Conservation (phyloP, 2,797 vertebrate species). For the Esox masquinongy region DNA sequence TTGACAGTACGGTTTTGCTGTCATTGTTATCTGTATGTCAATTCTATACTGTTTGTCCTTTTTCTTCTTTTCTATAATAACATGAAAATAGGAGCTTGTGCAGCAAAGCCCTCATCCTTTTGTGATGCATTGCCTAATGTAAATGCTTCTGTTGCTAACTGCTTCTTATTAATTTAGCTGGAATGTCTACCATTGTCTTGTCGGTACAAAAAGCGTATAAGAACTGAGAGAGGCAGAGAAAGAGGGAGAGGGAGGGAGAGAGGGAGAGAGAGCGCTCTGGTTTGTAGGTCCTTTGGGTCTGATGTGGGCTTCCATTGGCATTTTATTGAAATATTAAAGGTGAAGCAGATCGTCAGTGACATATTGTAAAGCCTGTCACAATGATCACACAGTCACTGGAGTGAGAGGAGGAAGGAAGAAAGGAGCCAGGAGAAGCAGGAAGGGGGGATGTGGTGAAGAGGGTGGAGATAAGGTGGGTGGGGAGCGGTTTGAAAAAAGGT, state of each 20-base stretch:
- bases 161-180: conserved; percentile 47
- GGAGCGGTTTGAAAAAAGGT: conserved; percentile 40
- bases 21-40: background rate
- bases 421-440: conserved; percentile 49
- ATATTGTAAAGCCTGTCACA: conserved; percentile 77
- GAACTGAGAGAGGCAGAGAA: conserved; percentile 6
- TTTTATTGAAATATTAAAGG: conserved; percentile 86
- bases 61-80: background rate
- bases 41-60: background rate
- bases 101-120: background rate
- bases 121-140: background rate
- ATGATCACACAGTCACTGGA: conserved; percentile 75
- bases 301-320: conserved; percentile 70
- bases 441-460: conserved; percentile 18
- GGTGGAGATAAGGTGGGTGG: background rate
- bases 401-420: conserved; percentile 69
- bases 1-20: background rate
- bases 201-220: conserved; percentile 46
- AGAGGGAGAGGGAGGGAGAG: background rate
- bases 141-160: conserved; percentile 48
- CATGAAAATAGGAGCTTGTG: background rate
- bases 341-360: conserved; percentile 76
- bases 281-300: conserved; percentile 62
- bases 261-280: conserved; percentile 18
- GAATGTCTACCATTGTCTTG: conserved; percentile 37